Evolutionary conservation across 2,888 invertebrate genomes (phyloP), one percentile per base, ranked within the genome.

Genomic region (Nomada goodeniana): DNA sequence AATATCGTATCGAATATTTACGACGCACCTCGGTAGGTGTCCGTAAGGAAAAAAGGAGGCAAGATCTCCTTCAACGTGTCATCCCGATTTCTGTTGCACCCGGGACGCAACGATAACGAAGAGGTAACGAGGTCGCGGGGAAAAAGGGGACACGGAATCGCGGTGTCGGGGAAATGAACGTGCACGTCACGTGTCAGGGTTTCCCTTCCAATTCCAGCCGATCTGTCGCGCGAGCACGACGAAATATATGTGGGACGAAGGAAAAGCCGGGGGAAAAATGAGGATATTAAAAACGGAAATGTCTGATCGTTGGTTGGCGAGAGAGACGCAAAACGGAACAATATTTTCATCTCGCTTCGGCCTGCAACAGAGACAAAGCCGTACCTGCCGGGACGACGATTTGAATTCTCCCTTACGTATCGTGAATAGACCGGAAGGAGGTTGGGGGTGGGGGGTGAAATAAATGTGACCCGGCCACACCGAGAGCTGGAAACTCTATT

Each of bases 401-500:
- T 71, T 29, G 76, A 90, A 88, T 83, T 87, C 87, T 83, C 76
- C 78, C 80, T 60, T 78, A 76, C 73, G 85, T 86, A 88, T 89
- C 86, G 79, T 81, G 80, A 80, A 79, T 76, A 78, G 84, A 81
- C 82, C 85, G 88, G 88, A 86, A 89, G 88, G 74, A 88, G 80
- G 80, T 36, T 36, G 36, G 36, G 36, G 11, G 44, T 1, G 44
- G 44, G 76, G 65, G 44, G 71, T 76, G 84, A 87, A 84, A 89
- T 87, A 86, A 86, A 89, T 83, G 85, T 64, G 68, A 52, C 67
- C 70, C 77, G 63, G 78, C 65, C 73, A 80, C 71, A 70, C 59
- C 65, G 82, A 82, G 78, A 82, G 81, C 80, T 87, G 83, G 89
- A 88, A 89, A 88, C 88, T 89, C 88, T 89, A 87, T 88, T 88